Evolutionary conservation across 2,888 invertebrate genomes (phyloP).

Genomic region (Andrena chrysosceles): DNA sequence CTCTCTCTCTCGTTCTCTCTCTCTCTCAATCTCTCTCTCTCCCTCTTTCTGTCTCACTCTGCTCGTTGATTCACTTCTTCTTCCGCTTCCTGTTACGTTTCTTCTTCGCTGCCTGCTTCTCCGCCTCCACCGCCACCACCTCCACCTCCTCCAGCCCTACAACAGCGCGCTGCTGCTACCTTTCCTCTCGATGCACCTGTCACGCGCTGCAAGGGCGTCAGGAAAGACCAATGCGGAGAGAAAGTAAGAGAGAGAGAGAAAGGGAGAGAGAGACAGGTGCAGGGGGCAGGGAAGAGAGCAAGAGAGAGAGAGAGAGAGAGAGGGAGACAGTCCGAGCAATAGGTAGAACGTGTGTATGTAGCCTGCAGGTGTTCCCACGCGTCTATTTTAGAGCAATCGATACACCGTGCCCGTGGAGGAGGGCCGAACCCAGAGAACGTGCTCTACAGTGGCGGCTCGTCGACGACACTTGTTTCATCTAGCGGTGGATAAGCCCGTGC

Average conservation of each 20-base stretch:
- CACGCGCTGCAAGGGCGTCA: slow-evolving; percentile 71
- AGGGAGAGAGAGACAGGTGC: slow-evolving; percentile 25
- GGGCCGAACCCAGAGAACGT: slow-evolving; percentile 68
- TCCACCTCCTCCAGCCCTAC: slow-evolving; percentile 57
- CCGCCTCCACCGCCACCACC: slow-evolving; percentile 65
- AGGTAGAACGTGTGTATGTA: slow-evolving; percentile 61
- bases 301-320: slow-evolving; percentile 44
- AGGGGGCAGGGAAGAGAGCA: slow-evolving; percentile 2
- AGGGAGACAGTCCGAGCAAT: slow-evolving; percentile 44
- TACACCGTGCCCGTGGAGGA: slow-evolving; percentile 77
- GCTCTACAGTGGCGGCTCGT: slow-evolving; percentile 59
- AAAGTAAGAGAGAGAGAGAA: slow-evolving; percentile 56
- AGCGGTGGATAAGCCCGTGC: slow-evolving; percentile 54
- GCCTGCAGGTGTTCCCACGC: slow-evolving; percentile 82
- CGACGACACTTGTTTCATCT: slow-evolving; percentile 66
- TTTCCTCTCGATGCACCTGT: slow-evolving; percentile 73
- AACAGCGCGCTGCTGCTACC: slow-evolving; percentile 56
- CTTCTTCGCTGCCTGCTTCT: slow-evolving; percentile 49
- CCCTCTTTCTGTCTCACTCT: slow-evolving; percentile 10
- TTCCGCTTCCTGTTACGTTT: slow-evolving; percentile 66
- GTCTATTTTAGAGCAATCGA: slow-evolving; percentile 83
- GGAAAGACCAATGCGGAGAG: slow-evolving; percentile 54
- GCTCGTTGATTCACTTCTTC: slow-evolving; percentile 56
- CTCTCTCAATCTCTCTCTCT: slow-evolving; percentile 31
- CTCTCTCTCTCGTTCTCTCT: slow-evolving; percentile 82